Base-by-base conservation (phyloP, 1,140 invertebrate genomes). In the Cryptotermes secundus region DNA sequence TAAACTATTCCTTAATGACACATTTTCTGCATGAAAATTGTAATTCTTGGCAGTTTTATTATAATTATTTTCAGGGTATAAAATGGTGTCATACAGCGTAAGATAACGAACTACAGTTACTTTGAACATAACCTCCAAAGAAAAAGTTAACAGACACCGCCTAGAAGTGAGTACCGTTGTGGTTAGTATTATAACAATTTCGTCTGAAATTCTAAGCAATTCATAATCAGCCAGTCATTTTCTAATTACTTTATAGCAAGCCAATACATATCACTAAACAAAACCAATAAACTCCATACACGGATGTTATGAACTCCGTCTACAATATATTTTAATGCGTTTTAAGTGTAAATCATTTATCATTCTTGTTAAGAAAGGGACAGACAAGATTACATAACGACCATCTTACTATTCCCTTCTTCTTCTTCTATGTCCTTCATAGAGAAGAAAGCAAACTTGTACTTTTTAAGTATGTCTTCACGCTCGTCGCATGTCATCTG, bases 281-380 rank as follows among this genome's bases (percentile, higher is more conserved):
- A 31, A 72, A 72, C 59, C 26, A 72, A 31, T 72, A 59, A 10
- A 59, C 38, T 42, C 38, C 16, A 14, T 42, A 42, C 53, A 59
- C 6, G 53, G 12, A 6, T n/a, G 59, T 72, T 72, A 72, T 1
- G 14, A 72, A 31, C 59, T 12, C 26, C 26, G 59, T 72, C 59
- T 72, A 12, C 59, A 72, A 31, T 14, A 72, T 26, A n/a, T 72
- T 59, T 49, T 72, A 72, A 72, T 72, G 59, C 59, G 59, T 72
- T 72, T 72, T 72, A n/a, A 72, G 59, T 72, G 59, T 72, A 72
- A 72, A 72, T 72, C 59, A 72, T 72, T 72, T 72, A 72, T 72
- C 59, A 72, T 31, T 72, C 59, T 72, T 14, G 59, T 72, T 72
- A 72, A 72, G 59, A 72, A n/a, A 59, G 53, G 53, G 45, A 72